Base-by-base conservation (phyloP, 2,113 vertebrate species). In the Meles meles region DNA sequence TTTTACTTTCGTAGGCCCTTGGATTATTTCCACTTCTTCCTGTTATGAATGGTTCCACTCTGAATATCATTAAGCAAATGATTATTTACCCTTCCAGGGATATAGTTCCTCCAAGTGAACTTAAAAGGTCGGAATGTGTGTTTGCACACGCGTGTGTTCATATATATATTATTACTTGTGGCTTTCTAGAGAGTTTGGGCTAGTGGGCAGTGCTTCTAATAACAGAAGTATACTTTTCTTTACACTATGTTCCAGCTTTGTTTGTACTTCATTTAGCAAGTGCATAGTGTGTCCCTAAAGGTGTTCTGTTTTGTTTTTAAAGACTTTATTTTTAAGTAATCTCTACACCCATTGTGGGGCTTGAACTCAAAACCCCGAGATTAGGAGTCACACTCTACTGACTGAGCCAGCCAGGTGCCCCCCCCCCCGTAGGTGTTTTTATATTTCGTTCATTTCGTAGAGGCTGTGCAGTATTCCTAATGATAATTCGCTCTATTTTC, bases 401-500 rank as follows among this genome's bases (percentile, higher is more conserved):
- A 69, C 34, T 14, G 4, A 37, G 67, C 67, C 18, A 69, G 67
- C 67, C 67, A 69, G 67, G 34, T 1, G 1, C 67, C 18, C 34
- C 14, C 34, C 14, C 47, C 42, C 42, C n/a, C 55, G 7, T 55
- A 69, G 34, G 63, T 79, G 47, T 61, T 77, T 34, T 85, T 80
- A n/a, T 23, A 44, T 80, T 83, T 88, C 31, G 55, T 86, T 88
- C n/a, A 65, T 83, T 93, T 95, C 39, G n/a, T 25, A 92, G 67
- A 88, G 3, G 31, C 72, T 94, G 9, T 72, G 37, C 47, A 14
- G 1, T 55, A 9, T 76, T 87, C 77, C 72, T 82, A 37, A 29
- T 63, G 55, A 80, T 95, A 52, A 44, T 95, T 90, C 94, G 55
- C 93, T 91, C 3, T 86, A 1, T 88, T 94, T 83, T n/a, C n/a